These are phyloP conservation scores for Montipora sp. DNA, from an alignment of 64 coral and sea anemone species.

Conservation along the genomic window DNA sequence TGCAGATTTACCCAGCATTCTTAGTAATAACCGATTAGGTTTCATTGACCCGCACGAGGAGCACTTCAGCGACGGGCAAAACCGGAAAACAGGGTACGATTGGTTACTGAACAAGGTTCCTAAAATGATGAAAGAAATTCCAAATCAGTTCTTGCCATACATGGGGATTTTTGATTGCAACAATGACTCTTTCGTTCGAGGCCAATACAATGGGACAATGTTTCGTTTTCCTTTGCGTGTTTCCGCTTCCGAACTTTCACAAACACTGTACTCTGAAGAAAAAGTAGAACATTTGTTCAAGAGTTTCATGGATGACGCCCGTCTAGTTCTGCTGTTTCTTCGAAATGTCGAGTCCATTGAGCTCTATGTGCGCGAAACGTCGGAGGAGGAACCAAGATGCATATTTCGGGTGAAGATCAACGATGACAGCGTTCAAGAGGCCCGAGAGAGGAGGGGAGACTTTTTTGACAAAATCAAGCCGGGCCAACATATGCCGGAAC, in stretches of 20 bases:
- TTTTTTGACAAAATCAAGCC: conserved; percentile 28
- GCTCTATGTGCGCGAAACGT: conserved; percentile 53
- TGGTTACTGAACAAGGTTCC: neutral
- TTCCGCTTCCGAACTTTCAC: conserved; percentile 63
- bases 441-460: conserved; percentile 27
- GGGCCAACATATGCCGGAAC: conserved; percentile 4
- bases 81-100: conserved; percentile 49
- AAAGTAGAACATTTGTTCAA: conserved; percentile 72
- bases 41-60: conserved; percentile 81
- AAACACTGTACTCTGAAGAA: conserved; percentile 75
- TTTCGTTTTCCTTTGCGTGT: conserved; percentile 88
- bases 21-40: conserved; percentile 53
- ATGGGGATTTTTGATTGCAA: conserved; percentile 70
- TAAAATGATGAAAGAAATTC: neutral
- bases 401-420: conserved; percentile 62
- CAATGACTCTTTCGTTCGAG: conserved; percentile 40
- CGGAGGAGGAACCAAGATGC: conserved; percentile 22
- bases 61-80: conserved; percentile 40
- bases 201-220: conserved; percentile 72
- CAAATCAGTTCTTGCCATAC: conserved; percentile 82
- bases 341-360: conserved; percentile 82
- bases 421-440: conserved; percentile 2
- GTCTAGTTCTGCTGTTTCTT: conserved; percentile 68
- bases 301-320: conserved; percentile 74
- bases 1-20: conserved; percentile 83